Evolutionary conservation across 2,797 vertebrate genomes (phyloP).

Genomic region (Anguilla obscura): DNA sequence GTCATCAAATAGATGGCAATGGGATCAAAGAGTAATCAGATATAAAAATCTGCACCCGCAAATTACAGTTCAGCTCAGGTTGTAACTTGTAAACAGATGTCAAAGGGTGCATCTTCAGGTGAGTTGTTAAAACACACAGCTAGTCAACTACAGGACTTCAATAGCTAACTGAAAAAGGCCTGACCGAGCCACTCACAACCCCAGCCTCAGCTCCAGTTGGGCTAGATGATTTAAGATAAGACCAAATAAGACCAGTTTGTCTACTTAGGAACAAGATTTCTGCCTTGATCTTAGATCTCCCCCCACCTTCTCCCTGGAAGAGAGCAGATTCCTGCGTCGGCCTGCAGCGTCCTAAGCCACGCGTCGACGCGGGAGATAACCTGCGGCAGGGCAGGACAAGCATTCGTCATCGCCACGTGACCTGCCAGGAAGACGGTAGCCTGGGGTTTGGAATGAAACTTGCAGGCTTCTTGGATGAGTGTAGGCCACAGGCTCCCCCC

Average conservation of each 20-base stretch:
- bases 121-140: background rate
- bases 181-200: slow-evolving; percentile 27
- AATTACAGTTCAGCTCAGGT: too few relatives aligned
- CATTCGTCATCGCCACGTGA: slow-evolving; percentile 45
- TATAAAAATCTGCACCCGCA: too few relatives aligned
- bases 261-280: slow-evolving; percentile 44
- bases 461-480: background rate
- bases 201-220: slow-evolving; percentile 52
- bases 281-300: slow-evolving; percentile 52
- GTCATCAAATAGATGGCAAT: too few relatives aligned
- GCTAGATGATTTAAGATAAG: slow-evolving; percentile 45
- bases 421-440: background rate
- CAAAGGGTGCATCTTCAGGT: background rate
- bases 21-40: too few relatives aligned
- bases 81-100: background rate
- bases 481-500: slow-evolving; percentile 21
- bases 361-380: slow-evolving; percentile 54
- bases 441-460: background rate
- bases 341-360: slow-evolving; percentile 53
- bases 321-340: slow-evolving; percentile 43
- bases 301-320: background rate
- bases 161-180: background rate
- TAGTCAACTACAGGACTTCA: background rate
- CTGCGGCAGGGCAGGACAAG: slow-evolving; percentile 57
- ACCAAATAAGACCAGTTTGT: slow-evolving; percentile 48